These are phyloP conservation scores for Hydrocynus forskahlii DNA, from an alignment of 2,797 vertebrate genomes.

Conservation along the genomic window DNA sequence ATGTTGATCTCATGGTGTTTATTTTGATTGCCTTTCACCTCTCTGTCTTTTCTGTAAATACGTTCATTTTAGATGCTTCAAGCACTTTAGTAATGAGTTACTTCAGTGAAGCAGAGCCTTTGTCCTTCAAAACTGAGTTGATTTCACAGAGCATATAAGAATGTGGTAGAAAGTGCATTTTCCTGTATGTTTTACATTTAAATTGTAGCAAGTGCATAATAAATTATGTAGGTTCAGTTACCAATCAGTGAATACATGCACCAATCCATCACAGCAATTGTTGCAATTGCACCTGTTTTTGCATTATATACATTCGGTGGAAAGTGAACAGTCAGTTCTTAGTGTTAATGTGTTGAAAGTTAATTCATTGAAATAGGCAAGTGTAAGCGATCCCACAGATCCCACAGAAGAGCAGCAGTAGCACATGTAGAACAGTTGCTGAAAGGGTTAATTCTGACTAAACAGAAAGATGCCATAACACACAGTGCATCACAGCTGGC, in stretches of 20 bases:
- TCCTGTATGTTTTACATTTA: not conserved
- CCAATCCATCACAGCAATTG: no score
- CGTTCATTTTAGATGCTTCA: not conserved
- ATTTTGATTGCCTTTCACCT: slow-evolving; percentile 23
- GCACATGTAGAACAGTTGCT: no score
- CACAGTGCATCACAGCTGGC: no score
- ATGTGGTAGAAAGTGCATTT: not conserved
- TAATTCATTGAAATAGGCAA: no score
- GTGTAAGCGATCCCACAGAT: no score
- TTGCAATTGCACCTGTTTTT: no score
- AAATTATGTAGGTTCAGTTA: not conserved
- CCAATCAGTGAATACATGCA: not conserved
- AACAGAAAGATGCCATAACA: no score
- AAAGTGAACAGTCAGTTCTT: no score
- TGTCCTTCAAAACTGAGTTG: not conserved
- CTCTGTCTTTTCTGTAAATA: slow-evolving; percentile 11
- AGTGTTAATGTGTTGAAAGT: no score
- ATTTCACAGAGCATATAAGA: not conserved
- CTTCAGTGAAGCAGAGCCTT: not conserved
- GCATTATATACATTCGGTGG: no score
- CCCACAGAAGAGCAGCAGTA: no score
- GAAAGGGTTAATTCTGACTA: no score
- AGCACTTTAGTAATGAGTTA: slow-evolving; percentile 5
- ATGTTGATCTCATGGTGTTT: slow-evolving; percentile 22
- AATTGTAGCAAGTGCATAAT: not conserved